These are phyloP conservation scores for Bombus waltoni DNA, from an alignment of 1,140 invertebrate species.

Conservation along the genomic window DNA sequence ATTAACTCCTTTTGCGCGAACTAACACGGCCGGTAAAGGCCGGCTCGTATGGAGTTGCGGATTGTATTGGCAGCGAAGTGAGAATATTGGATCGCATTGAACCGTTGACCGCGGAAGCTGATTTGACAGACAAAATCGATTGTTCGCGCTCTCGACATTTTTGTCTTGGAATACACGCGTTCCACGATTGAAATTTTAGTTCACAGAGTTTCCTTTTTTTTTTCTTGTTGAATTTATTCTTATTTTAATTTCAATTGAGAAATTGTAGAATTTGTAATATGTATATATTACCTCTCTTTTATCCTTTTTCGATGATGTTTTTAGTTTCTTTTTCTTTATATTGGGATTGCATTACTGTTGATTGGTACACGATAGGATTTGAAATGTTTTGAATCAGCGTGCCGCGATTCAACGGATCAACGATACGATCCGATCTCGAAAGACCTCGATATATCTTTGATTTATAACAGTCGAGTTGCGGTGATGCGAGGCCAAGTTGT, in stretches of 20 bases:
- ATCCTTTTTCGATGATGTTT: neutral
- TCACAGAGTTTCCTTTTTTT: neutral
- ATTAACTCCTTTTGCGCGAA: conserved; percentile 57
- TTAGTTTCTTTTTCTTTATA: neutral
- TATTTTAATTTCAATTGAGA: too few relatives aligned
- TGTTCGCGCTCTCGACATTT: conserved; percentile 47
- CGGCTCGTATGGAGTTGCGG: conserved; percentile 65
- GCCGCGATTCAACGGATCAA: conserved; percentile 58
- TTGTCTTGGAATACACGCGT: conserved; percentile 18
- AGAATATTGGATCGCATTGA: conserved; percentile 76
- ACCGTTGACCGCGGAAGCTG: conserved; percentile 73
- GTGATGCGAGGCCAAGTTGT: conserved; percentile 98
- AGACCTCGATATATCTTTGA: conserved; percentile 75
- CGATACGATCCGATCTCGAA: conserved; percentile 60
- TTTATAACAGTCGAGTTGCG: conserved; percentile 94
- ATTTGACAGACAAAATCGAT: conserved; percentile 71
- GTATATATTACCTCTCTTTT: neutral
- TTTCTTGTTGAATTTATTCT: neutral
- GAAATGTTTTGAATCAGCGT: conserved; percentile 45
- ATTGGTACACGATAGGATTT: neutral
- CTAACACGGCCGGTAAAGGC: conserved; percentile 60
- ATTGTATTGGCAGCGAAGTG: conserved; percentile 74
- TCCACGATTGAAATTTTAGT: neutral
- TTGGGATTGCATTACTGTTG: neutral
- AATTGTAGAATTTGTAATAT: neutral